These are phyloP conservation scores for Alectura lathami DNA, from an alignment of 2,113 vertebrate genomes.

Conservation along the genomic window DNA sequence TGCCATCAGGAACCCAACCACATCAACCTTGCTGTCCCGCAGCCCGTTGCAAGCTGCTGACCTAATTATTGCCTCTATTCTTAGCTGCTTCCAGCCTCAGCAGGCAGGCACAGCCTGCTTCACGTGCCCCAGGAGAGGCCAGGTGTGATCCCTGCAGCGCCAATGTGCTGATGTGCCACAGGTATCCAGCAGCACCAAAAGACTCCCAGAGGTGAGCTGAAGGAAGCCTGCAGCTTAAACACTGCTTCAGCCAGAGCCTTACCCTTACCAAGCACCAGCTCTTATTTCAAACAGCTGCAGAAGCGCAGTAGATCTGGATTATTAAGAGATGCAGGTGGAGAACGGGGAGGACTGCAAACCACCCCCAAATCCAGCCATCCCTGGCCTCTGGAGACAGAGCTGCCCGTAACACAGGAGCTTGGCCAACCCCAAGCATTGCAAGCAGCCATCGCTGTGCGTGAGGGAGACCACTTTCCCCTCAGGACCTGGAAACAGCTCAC, in stretches of 20 bases:
- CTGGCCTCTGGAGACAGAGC: background rate
- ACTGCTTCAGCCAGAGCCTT: background rate
- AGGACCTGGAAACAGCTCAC: conserved; percentile 18
- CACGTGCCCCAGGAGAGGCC: background rate
- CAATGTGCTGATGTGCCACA: background rate
- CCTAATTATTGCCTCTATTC: background rate
- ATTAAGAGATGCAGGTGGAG: background rate
- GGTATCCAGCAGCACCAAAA: background rate
- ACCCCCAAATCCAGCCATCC: background rate
- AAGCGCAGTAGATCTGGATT: background rate
- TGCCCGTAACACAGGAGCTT: background rate
- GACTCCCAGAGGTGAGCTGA: background rate
- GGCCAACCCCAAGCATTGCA: background rate
- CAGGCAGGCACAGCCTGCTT: background rate
- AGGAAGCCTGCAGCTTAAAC: background rate
- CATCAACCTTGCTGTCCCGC: background rate
- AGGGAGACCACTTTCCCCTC: background rate
- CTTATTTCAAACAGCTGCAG: background rate
- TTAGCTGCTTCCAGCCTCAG: background rate
- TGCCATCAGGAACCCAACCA: conserved; percentile 10
- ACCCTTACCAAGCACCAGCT: background rate
- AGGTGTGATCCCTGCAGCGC: background rate
- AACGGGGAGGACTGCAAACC: background rate
- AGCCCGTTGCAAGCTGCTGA: background rate
- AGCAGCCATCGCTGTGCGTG: background rate